Evolutionary conservation across 2,113 vertebrate genomes (phyloP).

Genomic region (Papio anubis): DNA sequence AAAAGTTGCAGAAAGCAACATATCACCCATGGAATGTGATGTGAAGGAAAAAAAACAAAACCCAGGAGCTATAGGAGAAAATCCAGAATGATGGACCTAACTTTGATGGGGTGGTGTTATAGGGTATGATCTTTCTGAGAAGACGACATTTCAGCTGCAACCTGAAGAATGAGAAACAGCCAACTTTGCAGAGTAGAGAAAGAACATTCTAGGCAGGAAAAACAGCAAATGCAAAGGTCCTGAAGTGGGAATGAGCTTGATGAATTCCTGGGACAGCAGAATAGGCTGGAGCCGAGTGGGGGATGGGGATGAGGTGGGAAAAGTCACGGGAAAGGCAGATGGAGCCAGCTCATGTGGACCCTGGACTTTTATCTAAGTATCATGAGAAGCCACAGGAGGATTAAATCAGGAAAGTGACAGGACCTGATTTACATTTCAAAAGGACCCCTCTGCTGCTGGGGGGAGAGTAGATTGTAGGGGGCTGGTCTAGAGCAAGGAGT

Average conservation of each 20-base stretch:
- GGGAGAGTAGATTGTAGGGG: not conserved
- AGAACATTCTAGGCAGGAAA: not conserved
- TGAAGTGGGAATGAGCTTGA: not conserved
- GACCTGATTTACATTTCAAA: constrained; percentile 15
- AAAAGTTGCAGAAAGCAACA: constrained; percentile 17
- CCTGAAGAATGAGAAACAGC: not conserved
- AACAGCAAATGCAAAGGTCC: constrained; percentile 6
- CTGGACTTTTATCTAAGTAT: not conserved
- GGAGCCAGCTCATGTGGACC: not conserved
- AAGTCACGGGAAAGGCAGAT: not conserved
- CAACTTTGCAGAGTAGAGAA: not conserved
- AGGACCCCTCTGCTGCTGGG: not conserved
- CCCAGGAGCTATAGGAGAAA: constrained; percentile 5
- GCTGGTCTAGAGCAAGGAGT: not conserved
- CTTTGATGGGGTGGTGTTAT: not conserved
- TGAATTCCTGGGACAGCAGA: not conserved
- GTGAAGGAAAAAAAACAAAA: constrained; percentile 9
- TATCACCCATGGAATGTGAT: not conserved
- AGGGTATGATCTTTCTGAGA: not conserved
- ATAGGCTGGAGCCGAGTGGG: not conserved
- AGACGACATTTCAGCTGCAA: not conserved
- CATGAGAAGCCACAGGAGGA: not conserved
- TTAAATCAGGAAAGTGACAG: not conserved
- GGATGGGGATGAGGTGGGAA: not conserved
- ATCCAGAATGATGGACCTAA: not conserved